These are phyloP conservation scores for Linnaemya tessellans DNA, from an alignment of 2,888 invertebrate genomes.

Conservation along the genomic window DNA sequence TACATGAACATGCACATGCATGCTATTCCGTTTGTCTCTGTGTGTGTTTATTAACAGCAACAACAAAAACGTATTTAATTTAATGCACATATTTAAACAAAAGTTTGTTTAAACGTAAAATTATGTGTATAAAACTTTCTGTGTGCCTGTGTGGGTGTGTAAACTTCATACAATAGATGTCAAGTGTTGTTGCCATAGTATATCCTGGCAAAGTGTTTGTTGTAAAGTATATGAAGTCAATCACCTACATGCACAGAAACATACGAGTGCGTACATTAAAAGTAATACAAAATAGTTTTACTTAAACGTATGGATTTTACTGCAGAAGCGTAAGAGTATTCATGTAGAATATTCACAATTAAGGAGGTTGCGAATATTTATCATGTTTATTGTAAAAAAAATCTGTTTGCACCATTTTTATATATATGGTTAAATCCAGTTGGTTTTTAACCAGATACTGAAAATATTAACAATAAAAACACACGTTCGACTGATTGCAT, in stretches of 20 bases:
- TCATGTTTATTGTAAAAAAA: too few species aligned
- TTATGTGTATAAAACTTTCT: not conserved
- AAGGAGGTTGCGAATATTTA: not conserved
- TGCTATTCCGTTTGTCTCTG: not conserved
- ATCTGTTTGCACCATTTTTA: too few species aligned
- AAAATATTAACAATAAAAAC: too few species aligned
- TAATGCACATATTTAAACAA: slow-evolving; percentile 44
- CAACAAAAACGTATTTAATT: slow-evolving; percentile 41
- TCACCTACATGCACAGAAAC: slow-evolving; percentile 14
- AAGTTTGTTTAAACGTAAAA: slow-evolving; percentile 9
- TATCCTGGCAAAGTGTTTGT: slow-evolving; percentile 45
- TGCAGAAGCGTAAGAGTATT: not conserved
- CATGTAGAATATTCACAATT: not conserved
- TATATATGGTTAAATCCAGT: too few species aligned
- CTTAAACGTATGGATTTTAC: slow-evolving; percentile 24
- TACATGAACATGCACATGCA: not conserved
- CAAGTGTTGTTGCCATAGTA: slow-evolving; percentile 56
- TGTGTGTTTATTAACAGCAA: not conserved
- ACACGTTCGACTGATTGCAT: too few species aligned
- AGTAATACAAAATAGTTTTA: slow-evolving; percentile 19
- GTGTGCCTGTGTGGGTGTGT: not conserved
- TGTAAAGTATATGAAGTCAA: slow-evolving; percentile 49
- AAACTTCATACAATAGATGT: slow-evolving; percentile 63
- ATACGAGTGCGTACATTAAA: slow-evolving; percentile 4
- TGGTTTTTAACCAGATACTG: too few species aligned